Base-by-base conservation (phyloP, 2,797 vertebrate species). In the Ibycter americanus region DNA sequence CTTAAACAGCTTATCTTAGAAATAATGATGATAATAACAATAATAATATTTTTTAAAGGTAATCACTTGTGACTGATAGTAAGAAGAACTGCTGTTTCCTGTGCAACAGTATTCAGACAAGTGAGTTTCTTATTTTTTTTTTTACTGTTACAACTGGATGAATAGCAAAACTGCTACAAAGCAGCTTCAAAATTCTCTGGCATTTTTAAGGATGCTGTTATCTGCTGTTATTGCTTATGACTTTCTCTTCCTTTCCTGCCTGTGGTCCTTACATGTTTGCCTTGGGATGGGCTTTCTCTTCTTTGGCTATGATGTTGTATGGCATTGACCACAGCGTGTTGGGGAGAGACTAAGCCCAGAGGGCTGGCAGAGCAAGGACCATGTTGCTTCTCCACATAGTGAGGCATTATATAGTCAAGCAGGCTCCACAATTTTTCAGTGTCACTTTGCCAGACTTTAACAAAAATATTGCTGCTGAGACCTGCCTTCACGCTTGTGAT, bases 251-350 rank as follows among this genome's bases (percentile, higher is more conserved):
- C 11, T 82, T 15, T 73, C 34, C 36, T 51, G 49, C 40, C 14
- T 0, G 0, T 34, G 12, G 4, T 66, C 12, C 25, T 42, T 38
- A 40, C 19, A 17, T 1, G 0, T 29, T 46, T 73, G 2, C 5
- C 31, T 44, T 52, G 25, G 38, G 34, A 36, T 62, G 26, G 4
- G 5, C 4, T 6, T 51, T 46, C 15, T 77, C 23, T 32, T 72
- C 51, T 38, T 63, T 29, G 31, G 40, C 23, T 9, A 2, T 22
- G n/a, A 13, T 17, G 12, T 56, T 58, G 25, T 22, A 4, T 8
- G 58, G 10, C 38, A 4, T 22, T 70, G 34, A 27, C 12, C 6
- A 2, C 1, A 7, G 23, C 0, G 0, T 38, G 3, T 22, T 0
- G 4, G 27, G 34, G 38, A 68, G 38, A 58, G 32, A 31, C 25